Percentiles rank a stretch among this genome's conserved stretches.
phyloP scores from a whole-genome alignment of 2,113 vertebrate species.

The Corydoras maculifer region DNA sequence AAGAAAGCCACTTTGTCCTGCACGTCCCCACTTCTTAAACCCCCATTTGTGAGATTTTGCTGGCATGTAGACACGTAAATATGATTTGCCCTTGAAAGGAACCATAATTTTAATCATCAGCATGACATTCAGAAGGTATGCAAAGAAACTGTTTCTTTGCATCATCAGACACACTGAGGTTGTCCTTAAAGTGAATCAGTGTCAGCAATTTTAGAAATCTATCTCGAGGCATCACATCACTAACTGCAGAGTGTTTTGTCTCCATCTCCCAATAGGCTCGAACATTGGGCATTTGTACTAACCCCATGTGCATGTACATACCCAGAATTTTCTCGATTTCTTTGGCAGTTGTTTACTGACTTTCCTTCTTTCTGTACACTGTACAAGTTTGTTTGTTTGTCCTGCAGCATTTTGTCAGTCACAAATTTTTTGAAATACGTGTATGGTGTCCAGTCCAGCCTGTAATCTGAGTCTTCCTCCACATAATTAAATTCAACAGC shows the following conservation, averaged over 20 bases:
- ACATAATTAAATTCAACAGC: background rate
- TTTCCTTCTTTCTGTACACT: constrained; percentile 29
- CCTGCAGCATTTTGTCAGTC: constrained; percentile 27
- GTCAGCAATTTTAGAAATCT: constrained; percentile 32
- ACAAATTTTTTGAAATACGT: constrained; percentile 34
- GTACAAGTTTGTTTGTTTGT: constrained; percentile 31
- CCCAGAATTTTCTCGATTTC: constrained; percentile 37
- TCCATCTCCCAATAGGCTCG: constrained; percentile 32
- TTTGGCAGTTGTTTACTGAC: constrained; percentile 27
- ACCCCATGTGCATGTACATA: constrained; percentile 36
- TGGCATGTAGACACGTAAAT: constrained; percentile 20
- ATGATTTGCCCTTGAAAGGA: constrained; percentile 30
- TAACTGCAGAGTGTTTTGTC: constrained; percentile 11
- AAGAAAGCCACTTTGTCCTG: constrained; percentile 29
- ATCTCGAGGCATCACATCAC: constrained; percentile 27
- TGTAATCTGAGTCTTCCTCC: background rate
- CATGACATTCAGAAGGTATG: constrained; percentile 24
- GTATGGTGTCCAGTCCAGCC: background rate
- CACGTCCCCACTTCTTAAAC: constrained; percentile 29
- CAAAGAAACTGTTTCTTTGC: constrained; percentile 17
- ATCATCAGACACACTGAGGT: constrained; percentile 31
- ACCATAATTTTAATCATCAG: constrained; percentile 21
- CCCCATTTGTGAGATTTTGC: constrained; percentile 27
- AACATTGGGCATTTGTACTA: constrained; percentile 35
- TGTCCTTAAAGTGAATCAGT: constrained; percentile 37